A percentile compares a stretch with the other conserved stretches of the same genome.
phyloP scores from a whole-genome alignment of 1,140 invertebrate species.

The Diorhabda carinulata region DNA sequence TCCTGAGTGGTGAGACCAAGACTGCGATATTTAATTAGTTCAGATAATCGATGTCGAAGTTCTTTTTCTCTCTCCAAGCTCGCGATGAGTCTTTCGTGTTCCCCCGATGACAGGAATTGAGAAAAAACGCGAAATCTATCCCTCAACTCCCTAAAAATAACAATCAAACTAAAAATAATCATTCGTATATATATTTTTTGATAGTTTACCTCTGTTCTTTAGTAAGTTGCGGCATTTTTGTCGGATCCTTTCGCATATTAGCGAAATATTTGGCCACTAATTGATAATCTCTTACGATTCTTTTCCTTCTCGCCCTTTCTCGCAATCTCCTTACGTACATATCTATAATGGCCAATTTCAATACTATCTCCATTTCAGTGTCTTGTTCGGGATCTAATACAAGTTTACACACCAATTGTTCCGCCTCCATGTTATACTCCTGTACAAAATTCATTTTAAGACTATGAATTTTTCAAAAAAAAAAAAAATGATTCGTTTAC shows the following conservation, averaged over 20 bases:
- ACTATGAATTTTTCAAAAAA: conserved; percentile 12
- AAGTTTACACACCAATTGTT: conserved; percentile 80
- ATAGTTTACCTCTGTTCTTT: conserved; percentile 65
- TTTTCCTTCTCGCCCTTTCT: conserved; percentile 82
- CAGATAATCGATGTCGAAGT: conserved; percentile 73
- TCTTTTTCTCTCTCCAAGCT: conserved; percentile 80
- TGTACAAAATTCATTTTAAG: conserved; percentile 45
- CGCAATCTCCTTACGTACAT: conserved; percentile 82
- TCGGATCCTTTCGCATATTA: conserved; percentile 58
- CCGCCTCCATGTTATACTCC: conserved; percentile 91
- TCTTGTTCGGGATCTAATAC: conserved; percentile 74
- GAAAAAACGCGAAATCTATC: conserved; percentile 80
- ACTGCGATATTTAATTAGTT: conserved; percentile 76
- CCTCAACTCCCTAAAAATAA: conserved; percentile 60
- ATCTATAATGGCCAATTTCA: conserved; percentile 79
- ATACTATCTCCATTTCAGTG: conserved; percentile 81
- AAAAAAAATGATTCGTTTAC: conserved; percentile 47
- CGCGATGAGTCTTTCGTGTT: conserved; percentile 74
- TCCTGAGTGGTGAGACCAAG: conserved; percentile 76
- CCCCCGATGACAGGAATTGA: conserved; percentile 80
- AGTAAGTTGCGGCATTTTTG: conserved; percentile 58
- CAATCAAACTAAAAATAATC: neutral
- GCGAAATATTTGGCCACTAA: conserved; percentile 76
- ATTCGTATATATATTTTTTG: neutral
- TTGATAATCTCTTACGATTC: conserved; percentile 82